A percentile compares a stretch with the other conserved stretches of the same genome.
Conservation (phyloP, 2,888 invertebrate species). For the Dermolepida albohirtum region DNA sequence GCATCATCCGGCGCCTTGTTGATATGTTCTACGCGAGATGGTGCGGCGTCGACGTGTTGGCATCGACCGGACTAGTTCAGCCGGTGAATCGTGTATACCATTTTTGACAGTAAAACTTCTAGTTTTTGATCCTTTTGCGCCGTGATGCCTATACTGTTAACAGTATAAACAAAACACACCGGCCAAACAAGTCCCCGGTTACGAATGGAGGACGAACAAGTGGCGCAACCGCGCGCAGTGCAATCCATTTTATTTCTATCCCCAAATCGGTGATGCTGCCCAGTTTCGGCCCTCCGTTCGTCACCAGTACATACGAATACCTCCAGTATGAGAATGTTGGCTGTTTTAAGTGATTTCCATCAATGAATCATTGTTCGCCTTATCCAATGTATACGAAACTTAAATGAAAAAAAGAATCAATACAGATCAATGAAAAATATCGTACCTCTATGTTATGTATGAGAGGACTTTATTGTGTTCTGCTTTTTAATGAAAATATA, state of each 20-base stretch:
- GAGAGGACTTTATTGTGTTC: constrained; percentile 67
- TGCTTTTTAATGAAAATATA: constrained; percentile 64
- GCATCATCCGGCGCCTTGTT: constrained; percentile 49
- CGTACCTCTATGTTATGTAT: constrained; percentile 67
- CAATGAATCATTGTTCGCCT: constrained; percentile 70
- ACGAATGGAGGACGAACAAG: constrained; percentile 44
- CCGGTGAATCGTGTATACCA: constrained; percentile 51
- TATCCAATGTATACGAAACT: constrained; percentile 78
- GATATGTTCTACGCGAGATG: constrained; percentile 49
- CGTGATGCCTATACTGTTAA: constrained; percentile 50
- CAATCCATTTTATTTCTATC: constrained; percentile 47
- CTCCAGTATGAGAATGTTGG: constrained; percentile 65
- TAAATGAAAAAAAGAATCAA: constrained; percentile 54
- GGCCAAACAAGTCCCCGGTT: constrained; percentile 47
- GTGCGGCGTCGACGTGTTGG: constrained; percentile 46
- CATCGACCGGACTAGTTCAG: constrained; percentile 46
- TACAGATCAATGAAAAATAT: constrained; percentile 59
- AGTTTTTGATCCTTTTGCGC: constrained; percentile 52
- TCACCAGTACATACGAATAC: constrained; percentile 56
- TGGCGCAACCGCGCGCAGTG: constrained; percentile 46
- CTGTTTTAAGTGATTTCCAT: constrained; percentile 68
- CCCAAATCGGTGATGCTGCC: constrained; percentile 35
- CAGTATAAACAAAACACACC: constrained; percentile 46
- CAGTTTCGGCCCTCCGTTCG: constrained; percentile 37
- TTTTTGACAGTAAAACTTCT: constrained; percentile 49